Evolutionary conservation across 2,113 vertebrate genomes (phyloP).

Genomic region (Lampris megalopsis): DNA sequence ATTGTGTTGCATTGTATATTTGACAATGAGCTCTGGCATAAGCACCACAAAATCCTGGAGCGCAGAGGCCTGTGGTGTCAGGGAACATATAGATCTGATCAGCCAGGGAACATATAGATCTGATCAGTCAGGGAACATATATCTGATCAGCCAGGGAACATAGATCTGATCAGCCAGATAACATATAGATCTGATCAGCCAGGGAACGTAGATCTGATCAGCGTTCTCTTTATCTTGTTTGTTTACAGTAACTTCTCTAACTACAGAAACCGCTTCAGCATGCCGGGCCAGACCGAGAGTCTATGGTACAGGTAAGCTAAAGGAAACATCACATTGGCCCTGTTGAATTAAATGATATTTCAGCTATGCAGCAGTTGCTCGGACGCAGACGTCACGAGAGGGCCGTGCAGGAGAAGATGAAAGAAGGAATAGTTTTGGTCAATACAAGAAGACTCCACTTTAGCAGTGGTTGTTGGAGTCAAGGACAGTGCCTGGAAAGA

Average conservation of each 20-base stretch:
- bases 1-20: slow-evolving; percentile 1
- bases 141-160: slow-evolving; percentile 28
- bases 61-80: slow-evolving; percentile 54
- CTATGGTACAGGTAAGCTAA: slow-evolving; percentile 86
- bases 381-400: not conserved
- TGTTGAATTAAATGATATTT: not conserved
- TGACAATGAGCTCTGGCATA: slow-evolving; percentile 13
- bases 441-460: not conserved
- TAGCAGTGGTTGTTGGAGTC: not conserved
- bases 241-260: slow-evolving; percentile 88
- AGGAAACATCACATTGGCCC: not conserved
- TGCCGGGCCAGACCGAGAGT: slow-evolving; percentile 84
- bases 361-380: not conserved
- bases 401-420: slow-evolving; percentile 1
- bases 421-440: not conserved
- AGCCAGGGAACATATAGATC: slow-evolving; percentile 63
- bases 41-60: slow-evolving; percentile 62
- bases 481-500: slow-evolving; percentile 13
- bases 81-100: slow-evolving; percentile 69
- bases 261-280: slow-evolving; percentile 88
- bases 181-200: slow-evolving; percentile 1
- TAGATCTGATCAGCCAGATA: too few species aligned
- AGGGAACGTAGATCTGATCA: slow-evolving; percentile 69
- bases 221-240: slow-evolving; percentile 67
- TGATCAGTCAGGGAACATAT: slow-evolving; percentile 65